These are phyloP conservation scores for Leptoclinus maculatus DNA, from an alignment of 2,797 vertebrate genomes.

Conservation along the genomic window DNA sequence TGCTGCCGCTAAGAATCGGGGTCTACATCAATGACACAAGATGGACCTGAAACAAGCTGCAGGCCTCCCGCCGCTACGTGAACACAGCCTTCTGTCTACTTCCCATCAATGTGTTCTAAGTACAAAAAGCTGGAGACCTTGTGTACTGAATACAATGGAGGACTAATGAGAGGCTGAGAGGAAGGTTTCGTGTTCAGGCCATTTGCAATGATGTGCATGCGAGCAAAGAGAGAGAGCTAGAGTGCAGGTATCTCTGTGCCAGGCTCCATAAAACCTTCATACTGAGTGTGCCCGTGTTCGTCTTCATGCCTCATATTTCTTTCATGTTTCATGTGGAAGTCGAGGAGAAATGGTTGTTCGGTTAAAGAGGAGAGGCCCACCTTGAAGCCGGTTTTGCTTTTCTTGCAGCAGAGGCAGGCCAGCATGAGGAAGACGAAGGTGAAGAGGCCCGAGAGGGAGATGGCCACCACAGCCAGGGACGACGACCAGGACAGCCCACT, in stretches of 20 bases:
- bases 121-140: neutral
- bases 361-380: constrained; percentile 75
- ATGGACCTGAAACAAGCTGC: constrained; percentile 19
- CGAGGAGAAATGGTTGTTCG: neutral
- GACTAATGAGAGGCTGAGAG: neutral
- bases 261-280: neutral
- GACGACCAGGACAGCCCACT: constrained; percentile 92
- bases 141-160: neutral
- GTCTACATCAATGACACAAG: constrained; percentile 3
- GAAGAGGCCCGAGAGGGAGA: constrained; percentile 93
- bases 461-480: constrained; percentile 88
- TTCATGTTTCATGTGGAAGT: neutral
- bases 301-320: neutral
- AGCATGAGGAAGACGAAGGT: constrained; percentile 93
- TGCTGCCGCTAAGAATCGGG: constrained; percentile 15
- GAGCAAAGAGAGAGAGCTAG: neutral
- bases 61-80: constrained; percentile 10
- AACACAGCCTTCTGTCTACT: constrained; percentile 7
- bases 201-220: constrained; percentile 6
- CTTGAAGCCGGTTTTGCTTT: constrained; percentile 92
- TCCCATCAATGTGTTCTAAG: neutral
- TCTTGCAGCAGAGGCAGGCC: constrained; percentile 96
- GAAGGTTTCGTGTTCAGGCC: neutral
- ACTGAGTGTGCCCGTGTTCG: neutral
- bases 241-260: neutral